Evolutionary conservation across 2,113 vertebrate species (phyloP), one percentile per base, ranked within the genome.

Genomic region (Holacanthus passer): DNA sequence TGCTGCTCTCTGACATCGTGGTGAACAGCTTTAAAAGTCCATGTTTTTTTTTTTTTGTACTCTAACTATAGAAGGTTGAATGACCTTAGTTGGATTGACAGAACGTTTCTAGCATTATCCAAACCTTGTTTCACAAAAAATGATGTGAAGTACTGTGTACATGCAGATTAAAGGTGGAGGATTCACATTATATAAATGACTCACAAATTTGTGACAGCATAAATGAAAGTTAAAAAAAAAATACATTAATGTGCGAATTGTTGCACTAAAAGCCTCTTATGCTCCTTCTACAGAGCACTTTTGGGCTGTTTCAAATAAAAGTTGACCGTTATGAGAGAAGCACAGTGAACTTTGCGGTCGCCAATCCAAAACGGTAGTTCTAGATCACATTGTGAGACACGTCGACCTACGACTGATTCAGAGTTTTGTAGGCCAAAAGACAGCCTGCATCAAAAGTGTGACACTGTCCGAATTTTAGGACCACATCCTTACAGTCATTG

Each of bases 1-100:
- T 48, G 39, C 24, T 56, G 64, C 24, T 22, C 48, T 74, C 24
- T 64, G 70, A 56, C 35, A 37, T 79, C 17, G 13, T 41, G 55
- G 19, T 24, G 69, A 64, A 53, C 2, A 50, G 27, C 39, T 50
- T 73, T 65, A 11, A 8, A 45, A 65, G 32, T 29, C 68, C n/a
- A 24, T 22, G 16, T n/a, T 32, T 41, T 55, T n/a, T 32, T 41
- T 55, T 31, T 70, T 55, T 31, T 70, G n/a, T 52, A 37, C n/a
- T 1, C 7, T 17, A 43, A 22, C 7, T 17, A 17, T 31, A 14
- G 41, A 3, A 13, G 1, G 19, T 32, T 39, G 11, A 66, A n/a
- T 37, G 45, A 62, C 29, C 35, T 45, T 10, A 53, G 22, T 22
- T 32, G 59, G 13, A 65, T 59, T 2, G 39, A 1, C 37, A 24